Evolutionary conservation across 1,140 invertebrate species (phyloP).

Genomic region (Fopius arisanus): DNA sequence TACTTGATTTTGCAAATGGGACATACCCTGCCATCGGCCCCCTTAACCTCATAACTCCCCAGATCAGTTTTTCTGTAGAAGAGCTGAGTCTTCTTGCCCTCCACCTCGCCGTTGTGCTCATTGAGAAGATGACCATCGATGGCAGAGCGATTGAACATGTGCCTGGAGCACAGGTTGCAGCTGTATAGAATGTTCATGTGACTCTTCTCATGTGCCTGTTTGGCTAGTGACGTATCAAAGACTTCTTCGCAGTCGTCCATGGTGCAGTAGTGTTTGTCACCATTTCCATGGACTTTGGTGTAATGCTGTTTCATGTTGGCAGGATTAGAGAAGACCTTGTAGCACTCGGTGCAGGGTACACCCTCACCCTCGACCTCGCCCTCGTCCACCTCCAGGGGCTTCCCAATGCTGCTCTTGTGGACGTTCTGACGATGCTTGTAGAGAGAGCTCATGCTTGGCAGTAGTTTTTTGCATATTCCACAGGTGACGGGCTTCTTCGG

Average conservation of each 20-base stretch:
- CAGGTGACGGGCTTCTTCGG: constrained; percentile 53
- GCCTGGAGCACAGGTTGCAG: constrained; percentile 52
- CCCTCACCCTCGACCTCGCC: constrained; percentile 59
- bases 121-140: constrained; percentile 52
- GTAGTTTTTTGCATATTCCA: constrained; percentile 51
- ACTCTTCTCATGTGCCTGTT: constrained; percentile 41
- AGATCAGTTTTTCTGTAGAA: constrained; percentile 52
- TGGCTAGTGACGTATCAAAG: constrained; percentile 36
- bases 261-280: constrained; percentile 28
- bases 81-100: constrained; percentile 37
- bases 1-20: constrained; percentile 59
- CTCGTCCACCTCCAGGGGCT: background rate
- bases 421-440: constrained; percentile 55
- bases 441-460: constrained; percentile 53
- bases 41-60: constrained; percentile 47
- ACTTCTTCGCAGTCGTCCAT: constrained; percentile 43
- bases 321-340: constrained; percentile 65
- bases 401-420: constrained; percentile 41
- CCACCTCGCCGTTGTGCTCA: constrained; percentile 47
- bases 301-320: constrained; percentile 68
- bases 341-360: constrained; percentile 67
- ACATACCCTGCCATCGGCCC: constrained; percentile 47
- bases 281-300: constrained; percentile 32
- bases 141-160: constrained; percentile 47
- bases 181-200: constrained; percentile 52